Percentiles rank a stretch among this genome's conserved stretches.
Evolutionary conservation across 2,888 invertebrate species (phyloP).

Genomic region (Caenorhabditis becei): DNA sequence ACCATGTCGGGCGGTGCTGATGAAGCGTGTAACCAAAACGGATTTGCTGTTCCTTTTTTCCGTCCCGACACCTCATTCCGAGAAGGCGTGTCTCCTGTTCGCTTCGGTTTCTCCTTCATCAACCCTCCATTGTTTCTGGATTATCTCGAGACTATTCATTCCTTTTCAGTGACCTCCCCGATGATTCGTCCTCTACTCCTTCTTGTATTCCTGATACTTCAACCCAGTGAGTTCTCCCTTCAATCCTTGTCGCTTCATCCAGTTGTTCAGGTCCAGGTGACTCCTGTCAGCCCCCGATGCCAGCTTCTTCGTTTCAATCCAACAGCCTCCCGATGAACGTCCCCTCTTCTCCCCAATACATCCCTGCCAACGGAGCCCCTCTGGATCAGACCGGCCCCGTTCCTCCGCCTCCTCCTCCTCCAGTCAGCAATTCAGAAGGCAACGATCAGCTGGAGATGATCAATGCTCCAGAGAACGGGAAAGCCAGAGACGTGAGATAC

Average conservation of each 20-base stretch:
- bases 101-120: neutral
- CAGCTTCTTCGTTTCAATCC: conserved; percentile 50
- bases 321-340: conserved; percentile 41
- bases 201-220: conserved; percentile 27
- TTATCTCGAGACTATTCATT: neutral
- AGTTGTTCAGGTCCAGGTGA: conserved; percentile 11
- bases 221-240: conserved; percentile 23
- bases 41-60: conserved; percentile 11
- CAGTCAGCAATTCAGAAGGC: conserved; percentile 1
- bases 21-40: conserved; percentile 11
- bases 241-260: neutral
- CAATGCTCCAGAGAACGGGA: conserved; percentile 24
- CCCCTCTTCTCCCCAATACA: conserved; percentile 46
- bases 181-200: conserved; percentile 24
- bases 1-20: neutral
- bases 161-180: neutral
- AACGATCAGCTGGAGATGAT: conserved; percentile 55
- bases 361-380: conserved; percentile 38
- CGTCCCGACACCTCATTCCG: conserved; percentile 11
- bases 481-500: neutral
- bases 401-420: conserved; percentile 49
- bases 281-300: conserved; percentile 60
- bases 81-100: neutral
- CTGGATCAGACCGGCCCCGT: conserved; percentile 48
- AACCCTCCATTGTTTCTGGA: neutral